phyloP scores from a whole-genome alignment of 2,888 invertebrate species.

The Sthenelais limicola region DNA sequence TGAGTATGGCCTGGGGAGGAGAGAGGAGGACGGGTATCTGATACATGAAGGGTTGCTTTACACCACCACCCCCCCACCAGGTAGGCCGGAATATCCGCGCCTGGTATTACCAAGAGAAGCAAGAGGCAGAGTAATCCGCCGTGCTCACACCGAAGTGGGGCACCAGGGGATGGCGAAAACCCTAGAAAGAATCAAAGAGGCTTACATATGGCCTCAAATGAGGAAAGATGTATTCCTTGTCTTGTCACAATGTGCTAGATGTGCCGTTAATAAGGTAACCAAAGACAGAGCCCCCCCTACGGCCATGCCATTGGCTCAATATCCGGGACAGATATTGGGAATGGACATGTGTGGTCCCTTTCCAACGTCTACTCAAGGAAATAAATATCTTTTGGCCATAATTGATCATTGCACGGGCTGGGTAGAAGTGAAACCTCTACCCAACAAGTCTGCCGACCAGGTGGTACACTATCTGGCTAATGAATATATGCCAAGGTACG shows the following conservation, averaged over 20 bases:
- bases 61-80: not conserved
- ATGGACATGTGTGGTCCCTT: conserved; percentile 36
- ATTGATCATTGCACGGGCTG: conserved; percentile 38
- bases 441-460: conserved; percentile 2
- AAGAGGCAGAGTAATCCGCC: not conserved
- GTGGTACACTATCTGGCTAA: not conserved
- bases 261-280: conserved; percentile 4
- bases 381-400: not conserved
- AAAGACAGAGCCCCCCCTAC: not conserved
- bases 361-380: conserved; percentile 3
- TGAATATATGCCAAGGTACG: conserved; percentile 23
- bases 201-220: conserved; percentile 25
- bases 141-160: conserved; percentile 22
- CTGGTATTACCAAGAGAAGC: conserved; percentile 10
- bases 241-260: not conserved
- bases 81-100: conserved; percentile 7
- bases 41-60: conserved; percentile 20
- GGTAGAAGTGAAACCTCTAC: conserved; percentile 32
- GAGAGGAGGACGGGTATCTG: conserved; percentile 14
- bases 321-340: conserved; percentile 20
- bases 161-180: conserved; percentile 32
- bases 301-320: conserved; percentile 1
- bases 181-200: not conserved
- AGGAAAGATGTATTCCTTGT: conserved; percentile 3
- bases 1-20: not conserved